phyloP scores from a whole-genome alignment of 2,888 invertebrate species.

The Drosophila nr. perissopoda region DNA sequence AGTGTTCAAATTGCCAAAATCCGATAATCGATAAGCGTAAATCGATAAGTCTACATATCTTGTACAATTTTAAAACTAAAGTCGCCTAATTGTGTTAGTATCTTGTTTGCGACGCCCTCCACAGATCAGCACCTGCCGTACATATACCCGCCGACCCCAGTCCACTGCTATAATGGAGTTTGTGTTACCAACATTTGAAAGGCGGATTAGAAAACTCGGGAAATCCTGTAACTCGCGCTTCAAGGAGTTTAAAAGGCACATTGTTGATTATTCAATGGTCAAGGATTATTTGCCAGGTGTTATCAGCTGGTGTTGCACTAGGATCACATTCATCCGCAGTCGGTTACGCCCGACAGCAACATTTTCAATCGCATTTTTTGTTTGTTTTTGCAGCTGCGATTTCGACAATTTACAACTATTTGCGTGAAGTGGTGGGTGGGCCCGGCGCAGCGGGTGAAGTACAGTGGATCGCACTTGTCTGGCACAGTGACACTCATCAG shows the following conservation, averaged over 20 bases:
- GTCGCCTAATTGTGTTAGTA: background rate
- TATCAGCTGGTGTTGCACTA: background rate
- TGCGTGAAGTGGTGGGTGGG: constrained; percentile 4
- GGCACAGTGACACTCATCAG: background rate
- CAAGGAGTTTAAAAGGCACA: background rate
- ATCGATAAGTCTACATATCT: background rate
- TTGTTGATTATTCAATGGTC: background rate
- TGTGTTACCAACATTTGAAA: background rate
- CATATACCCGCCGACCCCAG: background rate
- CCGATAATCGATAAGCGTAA: background rate
- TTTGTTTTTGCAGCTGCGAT: constrained; percentile 43
- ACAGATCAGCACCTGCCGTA: background rate
- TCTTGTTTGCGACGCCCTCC: background rate
- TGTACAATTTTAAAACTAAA: background rate
- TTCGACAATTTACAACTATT: constrained; percentile 67
- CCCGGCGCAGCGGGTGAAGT: background rate
- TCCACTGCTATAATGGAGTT: background rate
- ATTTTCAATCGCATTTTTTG: background rate
- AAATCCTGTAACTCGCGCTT: too few species aligned
- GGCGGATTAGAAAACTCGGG: background rate
- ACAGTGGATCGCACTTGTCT: constrained; percentile 33
- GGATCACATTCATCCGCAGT: background rate
- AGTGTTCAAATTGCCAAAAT: background rate
- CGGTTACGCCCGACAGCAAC: background rate
- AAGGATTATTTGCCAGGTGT: background rate